phyloP scores from a whole-genome alignment of 1,140 invertebrate genomes.

The Drosophila santomea region DNA sequence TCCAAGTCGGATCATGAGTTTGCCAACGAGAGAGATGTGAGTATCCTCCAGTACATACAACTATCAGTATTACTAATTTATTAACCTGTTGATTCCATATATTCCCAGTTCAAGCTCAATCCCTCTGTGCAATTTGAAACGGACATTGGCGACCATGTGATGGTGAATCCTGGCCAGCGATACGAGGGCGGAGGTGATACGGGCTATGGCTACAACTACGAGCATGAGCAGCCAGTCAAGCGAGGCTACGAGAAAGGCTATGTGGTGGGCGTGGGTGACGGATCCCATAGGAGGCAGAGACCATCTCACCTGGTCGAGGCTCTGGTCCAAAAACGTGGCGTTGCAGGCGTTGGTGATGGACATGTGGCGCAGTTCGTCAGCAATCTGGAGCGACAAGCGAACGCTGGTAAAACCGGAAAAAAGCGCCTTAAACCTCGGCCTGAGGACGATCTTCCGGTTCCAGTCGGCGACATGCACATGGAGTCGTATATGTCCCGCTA shows the following conservation, averaged over 20 bases:
- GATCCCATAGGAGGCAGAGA: neutral
- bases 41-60: neutral
- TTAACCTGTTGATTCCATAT: too few species aligned
- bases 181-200: constrained; percentile 17
- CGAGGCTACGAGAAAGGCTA: constrained; percentile 28
- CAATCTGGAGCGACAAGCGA: constrained; percentile 48
- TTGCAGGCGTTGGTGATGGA: constrained; percentile 18
- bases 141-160: constrained; percentile 68
- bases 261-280: constrained; percentile 39
- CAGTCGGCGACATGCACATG: constrained; percentile 13
- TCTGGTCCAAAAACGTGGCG: constrained; percentile 21
- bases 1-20: constrained; percentile 84
- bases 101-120: constrained; percentile 60
- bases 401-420: constrained; percentile 28
- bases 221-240: constrained; percentile 12
- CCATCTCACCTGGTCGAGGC: constrained; percentile 14
- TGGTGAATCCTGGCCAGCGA: constrained; percentile 37
- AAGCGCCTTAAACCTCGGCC: constrained; percentile 49
- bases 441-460: constrained; percentile 11
- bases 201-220: constrained; percentile 11
- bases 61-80: neutral
- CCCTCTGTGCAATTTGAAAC: constrained; percentile 64
- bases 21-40: constrained; percentile 73
- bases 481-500: constrained; percentile 49
- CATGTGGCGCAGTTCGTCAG: constrained; percentile 51